Evolutionary conservation across 2,797 vertebrate genomes (phyloP), one percentile per base, ranked within the genome.

Genomic region (Champsocephalus gunnari): DNA sequence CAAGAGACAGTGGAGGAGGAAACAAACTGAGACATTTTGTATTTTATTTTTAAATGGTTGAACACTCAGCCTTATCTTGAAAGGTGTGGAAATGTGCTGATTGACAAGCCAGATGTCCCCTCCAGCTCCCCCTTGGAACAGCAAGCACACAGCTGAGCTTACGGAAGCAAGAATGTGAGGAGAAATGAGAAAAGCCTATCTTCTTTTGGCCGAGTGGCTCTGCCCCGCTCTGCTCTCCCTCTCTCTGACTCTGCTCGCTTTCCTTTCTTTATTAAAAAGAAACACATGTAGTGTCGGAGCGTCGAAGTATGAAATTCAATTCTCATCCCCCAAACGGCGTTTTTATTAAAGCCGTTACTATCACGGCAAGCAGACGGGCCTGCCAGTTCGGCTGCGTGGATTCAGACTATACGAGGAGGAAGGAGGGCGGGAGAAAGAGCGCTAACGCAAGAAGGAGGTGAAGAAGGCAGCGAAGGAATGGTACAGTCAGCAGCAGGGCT

Each of bases 231-330:
- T 64, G 58, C 73, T 65, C 49, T 41, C 68, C 41, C 68, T 38
- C 80, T 58, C 73, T 8, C 61, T 72, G 74, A 43, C 76, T 79
- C 77, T 19, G 45, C 81, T 82, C 60, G 7, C 76, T 75, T 79
- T 73, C 74, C 82, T 86, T 84, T 90, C 91, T 93, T 93, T 92
- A 94, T 94, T 94, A 94, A 94, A 92, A 90, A 92, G 93, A 94
- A 95, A 94, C 93, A 94, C 93, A 93, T 94, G 93, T 93, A 93
- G 92, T 90, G 90, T 89, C 75, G 79, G 84, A 57, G 92, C 93
- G 83, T 86, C 92, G 94, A 94, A 93, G 94, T 93, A 94, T 95
- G 94, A 95, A 94, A 95, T 95, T 95, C 93, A 94, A 93, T 95
- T 94, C 92, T 93, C 92, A 92, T 94, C 91, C 92, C 80, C 87